phyloP scores from a whole-genome alignment of 2,888 invertebrate genomes.

The Tridacna crocea region DNA sequence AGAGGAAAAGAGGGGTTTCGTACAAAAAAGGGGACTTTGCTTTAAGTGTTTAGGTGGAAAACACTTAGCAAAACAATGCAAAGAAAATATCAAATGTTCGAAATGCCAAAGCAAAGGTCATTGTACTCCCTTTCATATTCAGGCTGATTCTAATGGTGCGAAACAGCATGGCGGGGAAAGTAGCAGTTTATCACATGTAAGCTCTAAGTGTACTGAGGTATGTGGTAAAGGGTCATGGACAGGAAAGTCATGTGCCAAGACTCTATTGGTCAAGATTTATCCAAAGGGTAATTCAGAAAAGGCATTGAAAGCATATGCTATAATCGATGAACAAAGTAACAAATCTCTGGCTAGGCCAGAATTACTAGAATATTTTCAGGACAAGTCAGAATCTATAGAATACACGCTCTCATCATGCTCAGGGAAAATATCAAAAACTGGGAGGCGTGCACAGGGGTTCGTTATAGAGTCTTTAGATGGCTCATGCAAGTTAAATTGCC shows the following conservation, averaged over 20 bases:
- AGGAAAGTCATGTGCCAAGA: constrained; percentile 16
- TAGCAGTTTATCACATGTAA: too few species aligned
- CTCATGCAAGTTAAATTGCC: constrained; percentile 2
- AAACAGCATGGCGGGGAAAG: too few species aligned
- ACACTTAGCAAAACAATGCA: too few species aligned
- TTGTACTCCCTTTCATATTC: too few species aligned
- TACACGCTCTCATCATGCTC: constrained; percentile 50
- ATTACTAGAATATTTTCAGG: constrained; percentile 40
- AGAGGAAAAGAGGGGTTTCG: too few species aligned
- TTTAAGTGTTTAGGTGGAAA: too few species aligned
- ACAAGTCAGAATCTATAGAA: constrained; percentile 7
- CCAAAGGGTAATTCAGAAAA: constrained; percentile 1
- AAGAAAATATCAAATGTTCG: too few species aligned
- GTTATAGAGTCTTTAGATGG: constrained; percentile 39
- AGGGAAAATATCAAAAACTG: constrained; percentile 30
- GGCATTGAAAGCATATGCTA: not conserved
- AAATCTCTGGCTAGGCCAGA: constrained; percentile 30
- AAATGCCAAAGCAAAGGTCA: too few species aligned
- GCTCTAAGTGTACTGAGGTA: constrained; percentile 10
- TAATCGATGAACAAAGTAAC: constrained; percentile 16
- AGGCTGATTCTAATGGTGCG: too few species aligned
- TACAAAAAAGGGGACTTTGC: too few species aligned
- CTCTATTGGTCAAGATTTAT: not conserved
- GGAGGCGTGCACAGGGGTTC: constrained; percentile 31
- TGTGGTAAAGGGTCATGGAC: too few species aligned